Base-by-base conservation (phyloP, 1,140 invertebrate genomes). In the Sycophila sp. region DNA sequence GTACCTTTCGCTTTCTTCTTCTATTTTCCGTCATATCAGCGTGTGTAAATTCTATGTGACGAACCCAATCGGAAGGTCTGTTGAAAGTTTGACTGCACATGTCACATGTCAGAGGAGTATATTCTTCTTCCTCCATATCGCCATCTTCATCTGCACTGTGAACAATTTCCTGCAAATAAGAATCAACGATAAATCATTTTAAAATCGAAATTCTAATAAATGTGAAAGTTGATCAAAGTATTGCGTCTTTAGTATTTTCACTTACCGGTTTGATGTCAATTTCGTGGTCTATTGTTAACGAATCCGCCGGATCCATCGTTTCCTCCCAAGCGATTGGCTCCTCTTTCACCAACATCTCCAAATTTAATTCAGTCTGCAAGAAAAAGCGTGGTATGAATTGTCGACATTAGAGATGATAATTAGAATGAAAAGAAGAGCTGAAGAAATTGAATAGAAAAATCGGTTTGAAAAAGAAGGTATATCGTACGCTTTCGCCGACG, bases 81-180 rank as follows among this genome's bases (percentile, higher is more conserved):
- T 91, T 92, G 80, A 94, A 95, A 15, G 93, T 93, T 88, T 94
- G 92, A 79, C 92, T 92, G 79, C 93, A 94, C 78, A 94, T 88
- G 82, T 94, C 93, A 79, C 93, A 95, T 4, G 92, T 92, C 60
- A 95, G 83, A 38, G 93, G 91, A 22, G 91, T 91, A 77, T 93
- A 93, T 42, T 88, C 82, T 60, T 87, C 86, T 67, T 88, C 87
- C 72, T 86, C 83, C 22, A 83, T 79, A 6, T 83, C 82, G 4
- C 82, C 81, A 71, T 85, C 83, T 64, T 86, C 84, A 63, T 86
- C 84, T 11, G 83, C 84, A 69, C 85, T 86, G 24, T 86, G 85
- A 13, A 87, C 83, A 42, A 87, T 85, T 80, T 87, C 86, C 87
- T 87, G 32, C 0, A 70, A 71, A 56, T 40, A 42, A n/a, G 28